Base-by-base conservation (phyloP, 2,888 invertebrate genomes). In the Andricus quercusramuli region DNA sequence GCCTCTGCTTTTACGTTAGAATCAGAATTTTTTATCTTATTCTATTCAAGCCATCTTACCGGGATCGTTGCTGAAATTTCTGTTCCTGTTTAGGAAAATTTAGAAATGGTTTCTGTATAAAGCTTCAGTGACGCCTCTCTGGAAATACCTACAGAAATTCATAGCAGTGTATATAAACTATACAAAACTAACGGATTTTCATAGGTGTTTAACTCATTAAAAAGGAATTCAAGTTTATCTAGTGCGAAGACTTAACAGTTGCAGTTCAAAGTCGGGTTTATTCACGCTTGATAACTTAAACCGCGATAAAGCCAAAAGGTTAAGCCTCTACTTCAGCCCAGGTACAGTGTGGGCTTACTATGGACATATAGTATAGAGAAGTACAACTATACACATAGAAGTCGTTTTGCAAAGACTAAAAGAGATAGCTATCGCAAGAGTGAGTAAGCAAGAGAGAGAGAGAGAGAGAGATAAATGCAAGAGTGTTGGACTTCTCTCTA, bases 251-350 rank as follows among this genome's bases (percentile, higher is more conserved):
- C 22, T 47, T 47, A 70, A 25, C 47, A 22, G 67, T 66, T 37
- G 67, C 22, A 44, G 68, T 22, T 70, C 68, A 70, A 47, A 70
- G 68, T 70, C 44, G 47, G 47, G 22, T 25, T 70, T 62, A 62
- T 62, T 62, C 62, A 62, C 62, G 62, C 62, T 62, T 44, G 68
- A 70, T 70, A 70, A 67, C 8, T 67, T 41, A 44, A 67, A 67
- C 67, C n/a, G 15, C 8, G 62, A 62, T 62, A 62, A 62, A 62
- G 5, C 62, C 62, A 29, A 67, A 67, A 70, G 70, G 70, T 70
- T 51, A 70, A 70, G 47, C 70, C 17, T 51, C 44, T 70, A 47
- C 47, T 29, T 51, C 20, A 51, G 15, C 25, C 68, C 44, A 68
- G 51, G 70, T 47, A 44, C 4, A 70, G 29, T 70, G 70, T 44